Conservation (phyloP, 2,797 vertebrate species). For the Enteromius mattozi region DNA sequence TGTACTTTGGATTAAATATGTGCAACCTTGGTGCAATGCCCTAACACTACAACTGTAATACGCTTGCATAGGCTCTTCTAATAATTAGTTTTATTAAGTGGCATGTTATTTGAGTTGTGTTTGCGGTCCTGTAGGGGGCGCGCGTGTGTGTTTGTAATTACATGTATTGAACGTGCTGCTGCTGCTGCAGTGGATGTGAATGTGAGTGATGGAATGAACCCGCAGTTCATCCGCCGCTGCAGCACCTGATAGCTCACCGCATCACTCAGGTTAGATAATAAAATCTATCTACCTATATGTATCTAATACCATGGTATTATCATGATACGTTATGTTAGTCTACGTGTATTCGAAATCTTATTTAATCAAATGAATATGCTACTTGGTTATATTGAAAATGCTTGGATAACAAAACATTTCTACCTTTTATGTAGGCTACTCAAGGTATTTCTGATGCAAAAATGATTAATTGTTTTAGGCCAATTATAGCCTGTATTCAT, state of each 20-base stretch:
- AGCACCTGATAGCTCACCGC: slow-evolving; percentile 44
- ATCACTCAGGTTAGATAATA: slow-evolving; percentile 67
- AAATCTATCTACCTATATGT: not conserved
- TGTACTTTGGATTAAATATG: not conserved
- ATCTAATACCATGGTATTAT: not conserved
- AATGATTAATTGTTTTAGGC: not conserved
- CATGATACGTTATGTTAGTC: not conserved
- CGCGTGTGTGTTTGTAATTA: slow-evolving; percentile 43
- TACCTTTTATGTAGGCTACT: too few species aligned
- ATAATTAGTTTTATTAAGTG: not conserved
- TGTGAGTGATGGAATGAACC: slow-evolving; percentile 62
- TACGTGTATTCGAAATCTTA: not conserved
- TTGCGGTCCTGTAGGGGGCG: slow-evolving; percentile 67
- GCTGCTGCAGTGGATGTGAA: slow-evolving; percentile 68
- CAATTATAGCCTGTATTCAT: not conserved
- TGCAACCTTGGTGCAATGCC: not conserved
- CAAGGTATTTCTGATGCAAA: not conserved
- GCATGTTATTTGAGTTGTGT: not conserved
- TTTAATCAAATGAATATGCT: not conserved
- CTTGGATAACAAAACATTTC: not conserved
- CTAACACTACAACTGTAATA: not conserved
- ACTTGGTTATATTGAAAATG: not conserved
- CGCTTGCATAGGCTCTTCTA: too few species aligned
- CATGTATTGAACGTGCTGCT: slow-evolving; percentile 48
- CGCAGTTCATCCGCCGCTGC: slow-evolving; percentile 60